These are phyloP conservation scores for Caenorhabditis latens DNA, from an alignment of 1,140 invertebrate species.

Conservation along the genomic window DNA sequence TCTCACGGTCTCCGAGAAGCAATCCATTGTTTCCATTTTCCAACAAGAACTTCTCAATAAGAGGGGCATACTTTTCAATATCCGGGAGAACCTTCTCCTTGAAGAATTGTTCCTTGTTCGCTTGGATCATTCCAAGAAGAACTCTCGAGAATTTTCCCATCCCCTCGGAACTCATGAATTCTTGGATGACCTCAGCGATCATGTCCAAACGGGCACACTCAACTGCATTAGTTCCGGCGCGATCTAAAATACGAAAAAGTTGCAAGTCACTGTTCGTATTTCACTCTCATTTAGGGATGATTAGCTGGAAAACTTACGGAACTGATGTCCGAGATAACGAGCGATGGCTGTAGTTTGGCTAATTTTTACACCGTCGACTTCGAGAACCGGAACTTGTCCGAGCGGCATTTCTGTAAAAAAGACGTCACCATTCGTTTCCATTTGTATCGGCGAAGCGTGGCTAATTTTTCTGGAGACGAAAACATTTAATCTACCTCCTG, in stretches of 20 bases:
- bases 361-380: conserved; percentile 60
- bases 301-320: conserved; percentile 35
- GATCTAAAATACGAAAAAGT: conserved; percentile 7
- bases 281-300: background rate
- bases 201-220: conserved; percentile 48
- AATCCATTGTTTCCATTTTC: conserved; percentile 70
- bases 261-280: background rate
- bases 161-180: conserved; percentile 15
- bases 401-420: conserved; percentile 53
- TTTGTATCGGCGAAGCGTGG: background rate
- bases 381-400: conserved; percentile 60
- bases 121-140: conserved; percentile 62
- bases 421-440: conserved; percentile 1
- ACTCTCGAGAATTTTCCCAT: conserved; percentile 50
- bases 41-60: conserved; percentile 71
- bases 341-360: conserved; percentile 59
- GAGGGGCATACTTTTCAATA: conserved; percentile 68
- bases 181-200: conserved; percentile 48
- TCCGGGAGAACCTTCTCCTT: conserved; percentile 69
- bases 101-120: conserved; percentile 69
- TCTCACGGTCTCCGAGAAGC: conserved; percentile 69
- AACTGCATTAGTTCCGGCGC: conserved; percentile 39
- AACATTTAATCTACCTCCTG: background rate
- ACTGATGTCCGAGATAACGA: conserved; percentile 62
- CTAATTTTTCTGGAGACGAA: background rate